Evolutionary conservation across 2,113 vertebrate species (phyloP), one percentile per base, ranked within the genome.

Genomic region (Carollia perspicillata): DNA sequence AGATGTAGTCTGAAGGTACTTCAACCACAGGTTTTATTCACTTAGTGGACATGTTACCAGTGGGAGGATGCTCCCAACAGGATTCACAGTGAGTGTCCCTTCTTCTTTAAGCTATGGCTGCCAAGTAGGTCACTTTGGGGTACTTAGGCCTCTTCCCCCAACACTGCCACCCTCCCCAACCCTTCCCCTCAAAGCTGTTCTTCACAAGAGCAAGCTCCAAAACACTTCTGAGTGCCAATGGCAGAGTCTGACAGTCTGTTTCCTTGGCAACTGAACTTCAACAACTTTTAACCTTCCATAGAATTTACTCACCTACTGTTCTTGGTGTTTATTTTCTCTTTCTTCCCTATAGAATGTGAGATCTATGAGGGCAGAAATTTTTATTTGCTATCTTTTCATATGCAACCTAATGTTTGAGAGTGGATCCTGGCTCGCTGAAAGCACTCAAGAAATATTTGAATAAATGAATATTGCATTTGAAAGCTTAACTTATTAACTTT

Each of bases 291-390:
- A 71, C 8, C 26, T 44, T 17, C 47, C 37, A 35, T 2, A 63
- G 30, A 49, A 65, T 92, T 80, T 79, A 63, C 49, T 75, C 26
- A 79, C 35, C 89, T 49, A 49, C 55, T 78, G 40, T 69, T 77
- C 33, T 93, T 84, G 5, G 49, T 79, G 33, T 28, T 51, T 60
- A n/a, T 83, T 60, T 93, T 90, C 40, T 97, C n/a, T 69, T 84
- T 83, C 18, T 60, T 75, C 6, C 8, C 13, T 75, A 17, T 22
- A 77, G 9, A 66, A 85, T 18, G 28, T 55, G 55, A 74, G 33
- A 75, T 42, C 13, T 33, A 53, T 16, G 26, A 60, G 6, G 44
- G 14, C 35, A 37, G 26, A n/a, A 60, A 77, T 66, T 66, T 72
- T 42, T 66, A 9, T 69, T 89, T 90, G 20, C 23, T 53, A 74